Conservation (phyloP, 2,797 vertebrate species). For the Pipistrellus kuhlii region DNA sequence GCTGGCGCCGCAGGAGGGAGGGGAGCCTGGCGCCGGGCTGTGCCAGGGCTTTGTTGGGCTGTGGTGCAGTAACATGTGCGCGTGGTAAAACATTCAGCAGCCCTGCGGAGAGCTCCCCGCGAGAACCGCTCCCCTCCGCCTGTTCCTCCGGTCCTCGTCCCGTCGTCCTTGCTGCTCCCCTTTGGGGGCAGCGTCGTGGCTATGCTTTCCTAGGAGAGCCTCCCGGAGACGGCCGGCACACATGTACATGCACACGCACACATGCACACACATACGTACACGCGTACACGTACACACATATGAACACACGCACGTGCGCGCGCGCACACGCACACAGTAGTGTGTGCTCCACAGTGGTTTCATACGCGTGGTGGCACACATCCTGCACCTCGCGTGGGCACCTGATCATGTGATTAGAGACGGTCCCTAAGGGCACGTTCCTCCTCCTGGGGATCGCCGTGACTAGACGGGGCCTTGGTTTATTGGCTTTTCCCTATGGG, state of each 20-base stretch:
- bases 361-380: too few species aligned
- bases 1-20: background rate
- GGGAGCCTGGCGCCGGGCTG: background rate
- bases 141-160: background rate
- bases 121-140: background rate
- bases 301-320: too few species aligned
- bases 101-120: background rate
- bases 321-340: background rate
- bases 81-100: background rate
- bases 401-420: background rate
- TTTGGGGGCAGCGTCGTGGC: background rate
- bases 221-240: background rate
- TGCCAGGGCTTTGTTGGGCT: too few species aligned
- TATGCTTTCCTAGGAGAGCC: background rate
- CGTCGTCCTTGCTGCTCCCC: background rate
- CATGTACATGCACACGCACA: background rate
- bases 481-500: background rate
- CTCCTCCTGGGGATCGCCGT: background rate
- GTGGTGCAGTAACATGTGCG: background rate
- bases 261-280: rapidly evolving
- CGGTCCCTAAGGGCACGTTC: rapidly evolving
- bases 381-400: background rate
- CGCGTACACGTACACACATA: too few species aligned
- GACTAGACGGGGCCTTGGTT: background rate
- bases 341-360: background rate